Percentiles rank a stretch among this genome's conserved stretches.
Conservation (phyloP, 2,888 invertebrate genomes). For the Uloborus plumipes region DNA sequence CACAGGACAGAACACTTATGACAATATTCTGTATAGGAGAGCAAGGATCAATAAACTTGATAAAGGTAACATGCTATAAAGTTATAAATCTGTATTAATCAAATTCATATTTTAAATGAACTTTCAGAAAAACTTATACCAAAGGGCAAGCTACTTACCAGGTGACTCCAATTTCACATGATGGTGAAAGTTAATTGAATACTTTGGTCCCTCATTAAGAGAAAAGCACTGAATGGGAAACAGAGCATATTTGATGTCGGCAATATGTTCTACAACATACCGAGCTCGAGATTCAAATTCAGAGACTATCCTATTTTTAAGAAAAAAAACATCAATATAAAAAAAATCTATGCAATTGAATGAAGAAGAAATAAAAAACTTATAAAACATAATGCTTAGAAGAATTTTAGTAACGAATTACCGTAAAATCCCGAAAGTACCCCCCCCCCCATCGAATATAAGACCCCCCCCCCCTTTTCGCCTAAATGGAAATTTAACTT, state of each 20-base stretch:
- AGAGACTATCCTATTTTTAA: slow-evolving; percentile 68
- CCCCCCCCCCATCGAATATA: too few species aligned
- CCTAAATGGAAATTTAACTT: too few species aligned
- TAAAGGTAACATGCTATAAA: background rate
- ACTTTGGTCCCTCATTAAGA: slow-evolving; percentile 69
- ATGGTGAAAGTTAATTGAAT: slow-evolving; percentile 70
- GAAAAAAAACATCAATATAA: slow-evolving; percentile 6
- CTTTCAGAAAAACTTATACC: background rate
- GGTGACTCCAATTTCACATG: slow-evolving; percentile 67
- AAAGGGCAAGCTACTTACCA: slow-evolving; percentile 16
- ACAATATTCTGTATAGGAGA: background rate
- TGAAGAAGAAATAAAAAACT: too few species aligned
- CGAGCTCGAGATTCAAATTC: slow-evolving; percentile 70
- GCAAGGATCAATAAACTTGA: background rate
- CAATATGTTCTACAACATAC: slow-evolving; percentile 70
- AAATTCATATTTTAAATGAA: background rate
- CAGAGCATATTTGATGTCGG: slow-evolving; percentile 69
- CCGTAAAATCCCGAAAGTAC: too few species aligned
- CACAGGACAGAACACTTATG: background rate
- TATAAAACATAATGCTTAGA: too few species aligned
- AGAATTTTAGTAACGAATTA: too few species aligned
- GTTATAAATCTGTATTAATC: background rate
- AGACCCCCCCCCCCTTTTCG: too few species aligned
- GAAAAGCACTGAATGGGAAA: slow-evolving; percentile 72
- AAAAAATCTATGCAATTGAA: too few species aligned